A percentile compares a stretch with the other conserved stretches of the same genome.
Conservation (phyloP, 2,113 vertebrate species). For the Cygnus buccinator region DNA sequence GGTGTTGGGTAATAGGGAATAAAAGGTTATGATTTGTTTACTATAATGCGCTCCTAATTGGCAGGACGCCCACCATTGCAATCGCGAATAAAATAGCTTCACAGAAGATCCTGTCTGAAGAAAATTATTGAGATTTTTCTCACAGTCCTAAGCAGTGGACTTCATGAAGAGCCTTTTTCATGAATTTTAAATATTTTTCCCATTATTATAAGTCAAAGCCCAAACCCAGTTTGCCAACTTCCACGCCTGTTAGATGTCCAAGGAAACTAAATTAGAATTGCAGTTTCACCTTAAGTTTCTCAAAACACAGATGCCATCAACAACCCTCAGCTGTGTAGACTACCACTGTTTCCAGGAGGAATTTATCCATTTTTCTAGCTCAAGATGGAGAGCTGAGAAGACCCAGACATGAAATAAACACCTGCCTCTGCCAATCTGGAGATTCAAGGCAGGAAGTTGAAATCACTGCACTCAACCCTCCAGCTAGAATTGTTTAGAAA, state of each 20-base stretch:
- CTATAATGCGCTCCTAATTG: too few species aligned
- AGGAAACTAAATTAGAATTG: background rate
- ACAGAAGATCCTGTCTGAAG: too few species aligned
- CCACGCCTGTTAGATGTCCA: background rate
- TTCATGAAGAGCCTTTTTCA: background rate
- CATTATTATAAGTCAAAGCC: background rate
- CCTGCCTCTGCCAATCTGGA: background rate
- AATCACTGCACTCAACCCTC: background rate
- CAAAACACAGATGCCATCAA: background rate
- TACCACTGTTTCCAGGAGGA: background rate
- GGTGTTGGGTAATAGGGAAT: too few species aligned
- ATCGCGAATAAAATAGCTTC: too few species aligned
- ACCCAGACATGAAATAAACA: background rate
- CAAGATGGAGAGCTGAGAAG: background rate
- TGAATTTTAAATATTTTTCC: background rate
- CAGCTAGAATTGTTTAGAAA: slow-evolving; percentile 23
- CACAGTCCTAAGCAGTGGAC: background rate
- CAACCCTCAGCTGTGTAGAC: background rate
- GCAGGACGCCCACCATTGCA: too few species aligned
- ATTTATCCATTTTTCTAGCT: slow-evolving; percentile 3
- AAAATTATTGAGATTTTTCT: too few species aligned
- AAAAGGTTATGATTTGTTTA: too few species aligned
- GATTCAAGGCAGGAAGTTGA: slow-evolving; percentile 5
- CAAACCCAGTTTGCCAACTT: background rate
- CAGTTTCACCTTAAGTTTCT: background rate